Base-by-base conservation (phyloP, 2,888 invertebrate genomes). In the Cylloceria caligata region DNA sequence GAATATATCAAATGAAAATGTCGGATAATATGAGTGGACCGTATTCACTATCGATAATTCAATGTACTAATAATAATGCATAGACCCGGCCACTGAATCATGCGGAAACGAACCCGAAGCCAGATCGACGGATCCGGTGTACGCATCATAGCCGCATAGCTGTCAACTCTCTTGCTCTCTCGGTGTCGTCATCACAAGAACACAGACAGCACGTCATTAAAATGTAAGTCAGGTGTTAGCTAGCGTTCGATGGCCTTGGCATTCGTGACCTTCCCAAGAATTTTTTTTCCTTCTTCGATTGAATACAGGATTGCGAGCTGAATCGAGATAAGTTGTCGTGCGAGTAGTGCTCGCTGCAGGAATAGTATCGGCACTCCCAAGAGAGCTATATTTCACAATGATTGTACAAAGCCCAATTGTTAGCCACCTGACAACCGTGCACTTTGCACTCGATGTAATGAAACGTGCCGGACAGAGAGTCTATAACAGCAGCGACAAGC, bases 251-350 rank as follows among this genome's bases (percentile, higher is more conserved):
- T 84, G 87, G 83, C 91, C 90, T 90, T 91, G 89, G 89, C 90
- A 89, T 84, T 88, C 79, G 75, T 86, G 88, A 86, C 89, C 89
- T 90, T 90, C 89, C 87, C 86, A 89, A 87, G 88, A 89, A 90
- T 91, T 90, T 87, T 90, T 90, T 81, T 75, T 72, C 55, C 69
- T 57, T 47, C 64, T 62, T 74, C 73, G 79, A 85, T 83, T 62
- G 80, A 64, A 77, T 74, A 72, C 69, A 42, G 69, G 74, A 83
- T 83, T 81, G 62, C 81, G 72, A 71, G 78, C 65, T 74, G 65
- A 60, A 77, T 73, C 77, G 74, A 75, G 81, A 83, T 81, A 81
- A 83, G 69, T 79, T 30, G 79, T 64, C 60, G 73, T 69, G 80
- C 34, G 77, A 62, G 21, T 4, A 21, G 34, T 39, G 39, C 60